phyloP scores from a whole-genome alignment of 2,113 vertebrate species.

The Lanius collurio region DNA sequence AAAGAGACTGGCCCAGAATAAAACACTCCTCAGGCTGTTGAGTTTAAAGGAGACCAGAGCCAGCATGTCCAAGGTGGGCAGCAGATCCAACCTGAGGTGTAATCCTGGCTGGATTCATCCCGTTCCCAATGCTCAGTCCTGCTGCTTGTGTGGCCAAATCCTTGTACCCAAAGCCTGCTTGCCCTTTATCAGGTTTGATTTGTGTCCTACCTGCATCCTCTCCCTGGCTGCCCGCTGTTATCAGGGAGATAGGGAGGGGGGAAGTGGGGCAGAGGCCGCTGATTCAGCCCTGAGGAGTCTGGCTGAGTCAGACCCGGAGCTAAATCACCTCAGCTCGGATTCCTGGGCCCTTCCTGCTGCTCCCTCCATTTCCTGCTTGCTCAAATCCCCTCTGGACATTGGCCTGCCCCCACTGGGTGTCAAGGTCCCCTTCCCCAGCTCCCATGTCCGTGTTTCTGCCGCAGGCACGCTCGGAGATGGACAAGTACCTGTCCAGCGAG shows the following conservation, averaged over 20 bases:
- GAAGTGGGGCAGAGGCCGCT: neutral
- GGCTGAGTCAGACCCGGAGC: neutral
- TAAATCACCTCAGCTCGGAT: neutral
- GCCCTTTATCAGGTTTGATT: neutral
- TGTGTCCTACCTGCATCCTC: neutral
- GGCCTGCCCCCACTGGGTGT: too few relatives aligned
- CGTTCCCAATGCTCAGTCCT: neutral
- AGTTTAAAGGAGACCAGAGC: neutral
- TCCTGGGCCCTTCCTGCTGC: neutral
- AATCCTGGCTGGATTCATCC: neutral
- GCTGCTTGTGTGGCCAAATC: neutral
- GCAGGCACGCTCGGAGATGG: conserved; percentile 81
- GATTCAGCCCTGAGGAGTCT: neutral
- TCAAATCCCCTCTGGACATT: rapidly evolving
- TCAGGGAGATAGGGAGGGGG: neutral
- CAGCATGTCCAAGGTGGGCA: neutral
- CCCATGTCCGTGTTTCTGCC: neutral
- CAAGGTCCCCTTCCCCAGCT: neutral
- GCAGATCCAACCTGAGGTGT: neutral
- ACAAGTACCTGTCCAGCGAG: conserved; percentile 82
- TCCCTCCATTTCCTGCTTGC: neutral
- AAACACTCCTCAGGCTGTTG: neutral
- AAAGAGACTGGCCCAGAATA: neutral
- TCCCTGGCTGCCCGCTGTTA: neutral
- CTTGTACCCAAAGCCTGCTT: neutral